Conservation (phyloP, 64 coral and sea anemone species). For the Montipora efflorescens region DNA sequence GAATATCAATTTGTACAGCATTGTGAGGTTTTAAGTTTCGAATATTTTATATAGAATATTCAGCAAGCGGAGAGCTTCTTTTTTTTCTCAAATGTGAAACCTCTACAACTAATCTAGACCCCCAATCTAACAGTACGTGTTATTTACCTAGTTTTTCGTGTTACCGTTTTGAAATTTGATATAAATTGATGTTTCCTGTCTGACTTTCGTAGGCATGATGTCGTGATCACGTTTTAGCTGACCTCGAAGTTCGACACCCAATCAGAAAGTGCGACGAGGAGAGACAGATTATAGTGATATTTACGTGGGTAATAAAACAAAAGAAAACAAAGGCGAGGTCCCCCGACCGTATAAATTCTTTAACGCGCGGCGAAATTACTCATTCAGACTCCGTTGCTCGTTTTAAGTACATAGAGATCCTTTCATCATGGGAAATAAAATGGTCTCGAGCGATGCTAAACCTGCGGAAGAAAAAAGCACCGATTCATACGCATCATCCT, state of each 20-base stretch:
- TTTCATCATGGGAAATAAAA: not conserved
- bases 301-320: conserved; percentile 15
- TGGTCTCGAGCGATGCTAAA: not conserved
- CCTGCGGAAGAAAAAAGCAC: not conserved
- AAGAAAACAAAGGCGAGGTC: conserved; percentile 39
- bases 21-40: too few species aligned
- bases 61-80: too few species aligned
- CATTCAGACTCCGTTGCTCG: not conserved
- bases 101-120: too few species aligned
- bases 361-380: not conserved
- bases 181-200: not conserved
- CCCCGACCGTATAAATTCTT: conserved; percentile 1
- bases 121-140: not conserved
- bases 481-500: not conserved
- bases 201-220: not conserved
- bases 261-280: not conserved
- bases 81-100: too few species aligned
- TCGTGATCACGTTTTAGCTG: not conserved
- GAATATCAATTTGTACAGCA: too few species aligned
- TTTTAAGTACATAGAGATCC: not conserved
- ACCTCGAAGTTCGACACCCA: conserved; percentile 37
- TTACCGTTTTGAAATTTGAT: not conserved
- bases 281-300: not conserved
- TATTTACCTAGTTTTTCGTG: not conserved
- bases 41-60: too few species aligned